Conservation (phyloP, 2,888 invertebrate genomes). For the Pyrrhia umbra region DNA sequence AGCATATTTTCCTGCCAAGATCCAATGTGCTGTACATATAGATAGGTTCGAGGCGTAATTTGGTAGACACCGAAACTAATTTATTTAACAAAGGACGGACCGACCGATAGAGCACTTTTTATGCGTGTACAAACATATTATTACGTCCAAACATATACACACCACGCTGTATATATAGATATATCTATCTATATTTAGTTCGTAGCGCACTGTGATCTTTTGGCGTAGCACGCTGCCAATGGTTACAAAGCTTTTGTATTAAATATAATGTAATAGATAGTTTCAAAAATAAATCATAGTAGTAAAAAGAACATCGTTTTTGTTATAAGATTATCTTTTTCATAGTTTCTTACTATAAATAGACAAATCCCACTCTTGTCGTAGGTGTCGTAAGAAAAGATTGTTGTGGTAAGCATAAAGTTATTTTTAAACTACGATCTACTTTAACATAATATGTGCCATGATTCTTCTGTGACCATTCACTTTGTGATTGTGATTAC, state of each 20-base stretch:
- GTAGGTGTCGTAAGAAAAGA: too few species aligned
- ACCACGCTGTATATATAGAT: conserved; percentile 54
- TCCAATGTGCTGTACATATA: conserved; percentile 85
- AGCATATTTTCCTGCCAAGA: conserved; percentile 87
- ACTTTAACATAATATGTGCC: too few species aligned
- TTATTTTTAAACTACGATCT: too few species aligned
- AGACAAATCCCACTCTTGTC: not conserved
- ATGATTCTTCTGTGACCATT: not conserved
- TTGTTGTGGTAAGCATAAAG: not conserved
- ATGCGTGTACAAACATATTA: conserved; percentile 87
- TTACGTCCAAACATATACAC: conserved; percentile 70
- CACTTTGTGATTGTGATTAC: too few species aligned
- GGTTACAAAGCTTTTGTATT: not conserved
- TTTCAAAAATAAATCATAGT: not conserved
- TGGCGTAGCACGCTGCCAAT: not conserved
- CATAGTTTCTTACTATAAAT: not conserved
- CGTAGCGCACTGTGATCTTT: conserved; percentile 20
- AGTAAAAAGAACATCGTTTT: not conserved
- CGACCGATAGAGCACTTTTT: conserved; percentile 89
- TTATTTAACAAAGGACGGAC: conserved; percentile 90
- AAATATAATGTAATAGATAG: not conserved
- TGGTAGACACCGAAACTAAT: conserved; percentile 91
- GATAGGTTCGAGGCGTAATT: conserved; percentile 89
- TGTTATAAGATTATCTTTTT: not conserved
- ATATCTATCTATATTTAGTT: conserved; percentile 9